Conservation (phyloP, 2,113 vertebrate genomes). For the Apteryx owenii region DNA sequence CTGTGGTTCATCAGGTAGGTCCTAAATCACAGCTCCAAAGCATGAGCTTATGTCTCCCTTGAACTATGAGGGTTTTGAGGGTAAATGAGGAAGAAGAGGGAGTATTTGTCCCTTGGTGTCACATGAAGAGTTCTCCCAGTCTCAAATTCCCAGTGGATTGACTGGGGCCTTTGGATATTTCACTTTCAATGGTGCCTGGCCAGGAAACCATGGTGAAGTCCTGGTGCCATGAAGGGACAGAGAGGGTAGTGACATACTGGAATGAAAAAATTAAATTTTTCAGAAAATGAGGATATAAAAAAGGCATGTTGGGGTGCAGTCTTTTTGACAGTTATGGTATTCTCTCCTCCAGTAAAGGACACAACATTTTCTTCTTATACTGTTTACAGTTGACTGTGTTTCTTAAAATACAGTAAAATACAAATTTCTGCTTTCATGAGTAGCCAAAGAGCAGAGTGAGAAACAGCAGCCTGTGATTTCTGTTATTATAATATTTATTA, state of each 20-base stretch:
- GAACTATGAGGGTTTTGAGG: accelerated
- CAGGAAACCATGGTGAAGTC: not conserved
- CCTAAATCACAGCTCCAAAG: not conserved
- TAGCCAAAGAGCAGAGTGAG: not conserved
- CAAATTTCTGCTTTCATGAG: not conserved
- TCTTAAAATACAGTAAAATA: not conserved
- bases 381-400: not conserved
- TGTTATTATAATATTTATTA: not conserved
- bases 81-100: not conserved
- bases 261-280: not conserved
- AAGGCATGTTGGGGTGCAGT: not conserved
- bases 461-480: not conserved
- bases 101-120: not conserved
- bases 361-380: not conserved
- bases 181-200: accelerated
- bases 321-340: accelerated
- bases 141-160: not conserved
- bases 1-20: not conserved
- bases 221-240: accelerated
- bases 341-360: not conserved
- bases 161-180: not conserved
- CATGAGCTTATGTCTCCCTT: not conserved
- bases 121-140: not conserved
- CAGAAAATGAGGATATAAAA: not conserved
- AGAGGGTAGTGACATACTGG: not conserved